These are phyloP conservation scores for Rhinophrynus dorsalis DNA, from an alignment of 2,797 vertebrate genomes.

Conservation along the genomic window DNA sequence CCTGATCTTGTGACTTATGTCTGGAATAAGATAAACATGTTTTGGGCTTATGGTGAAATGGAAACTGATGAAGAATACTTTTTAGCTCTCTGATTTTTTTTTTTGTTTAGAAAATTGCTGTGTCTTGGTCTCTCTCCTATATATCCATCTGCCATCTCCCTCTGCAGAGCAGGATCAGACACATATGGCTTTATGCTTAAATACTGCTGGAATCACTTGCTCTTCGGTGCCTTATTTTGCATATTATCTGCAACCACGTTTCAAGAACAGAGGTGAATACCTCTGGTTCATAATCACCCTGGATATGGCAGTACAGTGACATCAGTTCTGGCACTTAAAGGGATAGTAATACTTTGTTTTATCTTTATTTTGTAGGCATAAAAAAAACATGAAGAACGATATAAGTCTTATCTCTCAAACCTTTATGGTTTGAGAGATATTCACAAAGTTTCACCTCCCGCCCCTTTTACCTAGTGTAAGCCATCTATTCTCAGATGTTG, in stretches of 20 bases:
- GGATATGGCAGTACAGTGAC: too few species aligned
- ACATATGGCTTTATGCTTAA: slow-evolving; percentile 17
- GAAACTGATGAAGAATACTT: slow-evolving; percentile 1
- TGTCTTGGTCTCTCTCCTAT: background rate
- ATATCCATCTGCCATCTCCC: slow-evolving; percentile 26
- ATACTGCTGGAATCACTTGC: slow-evolving; percentile 7
- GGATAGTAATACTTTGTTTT: too few species aligned
- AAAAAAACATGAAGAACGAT: too few species aligned
- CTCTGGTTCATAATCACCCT: too few species aligned
- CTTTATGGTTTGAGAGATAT: too few species aligned
- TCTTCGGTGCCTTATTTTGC: slow-evolving; percentile 8
- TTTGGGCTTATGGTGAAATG: slow-evolving; percentile 19
- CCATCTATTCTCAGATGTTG: too few species aligned
- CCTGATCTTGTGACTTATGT: background rate
- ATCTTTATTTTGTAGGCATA: too few species aligned
- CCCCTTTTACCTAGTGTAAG: too few species aligned
- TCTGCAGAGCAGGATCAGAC: slow-evolving; percentile 8
- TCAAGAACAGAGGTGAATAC: too few species aligned
- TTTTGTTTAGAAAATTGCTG: slow-evolving; percentile 12
- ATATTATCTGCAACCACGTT: slow-evolving; percentile 4
- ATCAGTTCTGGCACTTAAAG: too few species aligned
- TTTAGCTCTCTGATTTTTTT: slow-evolving; percentile 1
- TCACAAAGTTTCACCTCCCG: too few species aligned
- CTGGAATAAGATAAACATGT: slow-evolving; percentile 1
- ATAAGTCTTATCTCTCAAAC: too few species aligned